phyloP scores from a whole-genome alignment of 2,797 vertebrate species.

The Phrynocephalus forsythii region DNA sequence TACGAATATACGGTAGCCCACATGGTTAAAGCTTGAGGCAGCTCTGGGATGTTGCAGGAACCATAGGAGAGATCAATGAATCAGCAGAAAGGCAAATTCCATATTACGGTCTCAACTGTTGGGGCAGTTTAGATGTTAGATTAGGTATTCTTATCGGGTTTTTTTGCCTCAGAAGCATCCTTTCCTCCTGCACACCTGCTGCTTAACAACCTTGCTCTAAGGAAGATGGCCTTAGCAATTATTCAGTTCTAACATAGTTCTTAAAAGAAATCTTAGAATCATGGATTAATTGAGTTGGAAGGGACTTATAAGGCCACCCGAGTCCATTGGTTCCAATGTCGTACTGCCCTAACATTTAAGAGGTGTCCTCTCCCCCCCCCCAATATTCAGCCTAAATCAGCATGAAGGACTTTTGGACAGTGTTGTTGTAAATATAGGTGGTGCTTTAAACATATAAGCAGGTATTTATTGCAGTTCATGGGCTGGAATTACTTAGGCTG shows the following conservation, averaged over 20 bases:
- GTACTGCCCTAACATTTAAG: too few species aligned
- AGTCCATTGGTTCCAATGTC: too few species aligned
- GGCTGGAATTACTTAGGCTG: too few species aligned
- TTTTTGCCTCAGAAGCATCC: background rate
- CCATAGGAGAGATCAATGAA: background rate
- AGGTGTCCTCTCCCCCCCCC: too few species aligned
- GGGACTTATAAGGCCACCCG: too few species aligned
- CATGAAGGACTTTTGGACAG: too few species aligned
- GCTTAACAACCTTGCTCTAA: background rate
- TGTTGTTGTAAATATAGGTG: too few species aligned
- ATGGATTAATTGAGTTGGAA: background rate
- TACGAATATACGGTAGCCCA: background rate
- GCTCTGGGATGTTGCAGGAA: background rate
- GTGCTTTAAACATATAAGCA: too few species aligned
- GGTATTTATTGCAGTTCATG: too few species aligned
- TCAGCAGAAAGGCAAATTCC: background rate
- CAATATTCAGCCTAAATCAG: too few species aligned
- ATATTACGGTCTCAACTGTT: background rate
- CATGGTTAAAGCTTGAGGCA: background rate
- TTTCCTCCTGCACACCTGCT: background rate
- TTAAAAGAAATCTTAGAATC: background rate
- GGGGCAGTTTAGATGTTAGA: background rate
- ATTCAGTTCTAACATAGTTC: background rate
- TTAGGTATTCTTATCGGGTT: background rate
- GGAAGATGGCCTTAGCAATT: background rate